Percentiles rank a stretch among this genome's conserved stretches.
These are phyloP conservation scores for Baryphthengus martii DNA, from an alignment of 2,113 vertebrate genomes.

Conservation along the genomic window DNA sequence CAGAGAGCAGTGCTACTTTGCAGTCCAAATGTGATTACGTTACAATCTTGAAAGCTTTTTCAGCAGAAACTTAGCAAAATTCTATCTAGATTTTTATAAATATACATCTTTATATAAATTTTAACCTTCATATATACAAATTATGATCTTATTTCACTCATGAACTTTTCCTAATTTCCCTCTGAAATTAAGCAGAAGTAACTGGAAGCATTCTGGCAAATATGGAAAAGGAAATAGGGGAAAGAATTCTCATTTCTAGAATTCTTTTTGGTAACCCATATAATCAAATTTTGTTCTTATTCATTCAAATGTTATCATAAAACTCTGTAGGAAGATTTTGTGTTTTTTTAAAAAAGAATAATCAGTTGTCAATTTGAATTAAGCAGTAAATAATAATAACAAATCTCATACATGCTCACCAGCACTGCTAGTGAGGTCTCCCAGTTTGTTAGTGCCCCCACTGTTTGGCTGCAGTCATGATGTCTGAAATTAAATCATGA, in stretches of 20 bases:
- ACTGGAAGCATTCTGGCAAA: neutral
- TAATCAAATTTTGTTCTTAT: neutral
- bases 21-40: neutral
- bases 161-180: neutral
- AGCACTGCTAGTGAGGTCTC: neutral
- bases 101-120: neutral
- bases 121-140: too few relatives aligned
- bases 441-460: neutral
- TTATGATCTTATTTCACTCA: neutral
- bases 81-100: neutral
- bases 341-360: neutral
- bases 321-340: neutral
- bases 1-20: slow-evolving; percentile 62
- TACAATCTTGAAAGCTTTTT: neutral
- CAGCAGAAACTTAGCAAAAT: neutral
- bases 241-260: neutral
- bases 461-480: neutral
- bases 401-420: neutral
- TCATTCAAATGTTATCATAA: neutral
- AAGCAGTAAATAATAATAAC: neutral
- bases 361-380: neutral
- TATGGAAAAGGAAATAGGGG: neutral
- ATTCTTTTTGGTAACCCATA: neutral
- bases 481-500: neutral
- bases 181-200: neutral